Evolutionary conservation across 37 sponge, comb jelly and placozoan genomes (phyloP), one percentile per base, ranked within the genome.

Genomic region (Ephydatia muelleri): DNA sequence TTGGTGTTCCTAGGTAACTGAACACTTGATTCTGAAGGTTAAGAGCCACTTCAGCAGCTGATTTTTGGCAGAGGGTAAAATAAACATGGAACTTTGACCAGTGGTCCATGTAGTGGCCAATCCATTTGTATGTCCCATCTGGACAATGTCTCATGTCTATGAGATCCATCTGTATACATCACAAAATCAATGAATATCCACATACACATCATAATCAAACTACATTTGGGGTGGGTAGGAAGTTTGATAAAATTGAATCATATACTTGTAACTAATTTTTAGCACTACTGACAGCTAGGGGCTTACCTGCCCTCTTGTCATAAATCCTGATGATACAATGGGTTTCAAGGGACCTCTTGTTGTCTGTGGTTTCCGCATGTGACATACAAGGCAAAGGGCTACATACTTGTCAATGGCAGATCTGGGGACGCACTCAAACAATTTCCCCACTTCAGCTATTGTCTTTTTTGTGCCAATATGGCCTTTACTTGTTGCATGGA

Each of bases 61-160:
- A 49, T 68, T 87, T 87, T 5, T 75, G 75, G 76, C 27, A 84
- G 37, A 82, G 67, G n/a, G 72, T 22, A 28, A 89, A 89, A 14
- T 78, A 67, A n/a, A 84, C 75, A 70, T 67, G 75, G 26, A 81
- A 72, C 67, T 78, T 83, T 70, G 75, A 72, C 83, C 83, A 88
- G 81, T 89, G 89, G 69, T 89, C 89, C 84, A 89, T 89, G 82
- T 76, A 89, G 47, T 89, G 89, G 29, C 84, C 89, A 47, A 84
- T 84, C 84, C 89, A 89, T 32, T 84, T 33, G 75, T 84, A 89
- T 27, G 73, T 32, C 12, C 84, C 84, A 49, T 89, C 89, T 26
- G 89, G 89, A 4, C 76, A n/a, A 67, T 83, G 83, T 37, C 84
- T 3, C 89, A 89, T 87, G 48, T 89, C 89, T 40, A 89, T 89